phyloP scores from a whole-genome alignment of 2,888 invertebrate species.

The Neoscelio sp. region DNA sequence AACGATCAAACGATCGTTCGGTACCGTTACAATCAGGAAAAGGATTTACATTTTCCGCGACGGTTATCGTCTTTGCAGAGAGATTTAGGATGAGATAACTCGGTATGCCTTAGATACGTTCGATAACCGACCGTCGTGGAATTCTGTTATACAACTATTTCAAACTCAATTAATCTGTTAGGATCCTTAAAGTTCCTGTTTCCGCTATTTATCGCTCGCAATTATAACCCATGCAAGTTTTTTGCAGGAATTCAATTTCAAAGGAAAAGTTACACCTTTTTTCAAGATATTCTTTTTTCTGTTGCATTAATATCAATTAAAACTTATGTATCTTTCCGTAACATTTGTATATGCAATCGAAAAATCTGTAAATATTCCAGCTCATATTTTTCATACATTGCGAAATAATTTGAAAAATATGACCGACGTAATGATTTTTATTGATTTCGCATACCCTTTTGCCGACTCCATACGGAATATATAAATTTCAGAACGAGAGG shows the following conservation, averaged over 20 bases:
- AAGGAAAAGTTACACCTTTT: too few species aligned
- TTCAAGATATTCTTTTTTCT: too few species aligned
- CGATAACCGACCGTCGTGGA: too few species aligned
- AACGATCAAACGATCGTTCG: background rate
- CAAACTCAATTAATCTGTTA: conserved; percentile 11
- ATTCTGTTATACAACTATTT: conserved; percentile 12
- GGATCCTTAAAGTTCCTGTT: background rate
- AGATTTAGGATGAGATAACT: background rate
- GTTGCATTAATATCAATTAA: too few species aligned
- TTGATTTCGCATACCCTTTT: conserved; percentile 22
- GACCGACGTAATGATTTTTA: conserved; percentile 21
- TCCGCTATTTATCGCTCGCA: too few species aligned
- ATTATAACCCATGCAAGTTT: too few species aligned
- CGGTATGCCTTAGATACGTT: too few species aligned
- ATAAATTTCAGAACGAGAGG: conserved; percentile 17
- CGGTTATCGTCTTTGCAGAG: background rate
- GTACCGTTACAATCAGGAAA: conserved; percentile 4
- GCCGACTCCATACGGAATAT: background rate
- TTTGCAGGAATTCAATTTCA: too few species aligned
- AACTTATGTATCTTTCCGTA: conserved; percentile 29
- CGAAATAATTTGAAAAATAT: background rate
- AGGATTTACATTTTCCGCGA: conserved; percentile 33
- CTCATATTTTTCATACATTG: too few species aligned
- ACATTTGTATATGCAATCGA: conserved; percentile 16
- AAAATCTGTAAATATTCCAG: background rate